Evolutionary conservation across 2,888 invertebrate species (phyloP).

Genomic region (Ryuthela nishihirai): DNA sequence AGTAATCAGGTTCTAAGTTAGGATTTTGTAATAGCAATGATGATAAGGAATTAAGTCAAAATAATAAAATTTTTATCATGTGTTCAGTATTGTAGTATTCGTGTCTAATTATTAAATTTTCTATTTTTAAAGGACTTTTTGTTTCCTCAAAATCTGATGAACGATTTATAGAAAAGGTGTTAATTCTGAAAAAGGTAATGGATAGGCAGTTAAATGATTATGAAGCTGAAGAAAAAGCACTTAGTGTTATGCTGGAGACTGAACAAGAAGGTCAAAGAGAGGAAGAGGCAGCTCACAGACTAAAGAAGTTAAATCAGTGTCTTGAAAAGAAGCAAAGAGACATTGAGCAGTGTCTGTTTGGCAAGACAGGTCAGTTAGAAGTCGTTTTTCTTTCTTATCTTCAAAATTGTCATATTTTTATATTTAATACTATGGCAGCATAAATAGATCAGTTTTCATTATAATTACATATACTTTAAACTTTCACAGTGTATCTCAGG

Average conservation of each 20-base stretch:
- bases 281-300: conserved; percentile 11
- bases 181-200: conserved; percentile 7
- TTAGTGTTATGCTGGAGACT: conserved; percentile 35
- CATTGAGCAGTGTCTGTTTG: conserved; percentile 18
- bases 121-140: conserved; percentile 12
- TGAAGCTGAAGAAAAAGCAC: conserved; percentile 33
- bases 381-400: too few species aligned
- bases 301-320: background rate
- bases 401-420: too few species aligned
- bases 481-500: too few species aligned
- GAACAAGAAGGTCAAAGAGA: conserved; percentile 30
- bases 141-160: background rate
- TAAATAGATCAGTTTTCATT: too few species aligned
- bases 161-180: conserved; percentile 13
- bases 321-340: conserved; percentile 8
- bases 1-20: background rate
- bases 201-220: conserved; percentile 20
- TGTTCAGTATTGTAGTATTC: background rate
- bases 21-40: background rate
- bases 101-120: background rate
- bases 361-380: conserved; percentile 11
- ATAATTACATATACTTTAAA: too few species aligned
- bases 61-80: conserved; percentile 1
- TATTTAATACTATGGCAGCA: too few species aligned
- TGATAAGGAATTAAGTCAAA: background rate